These are phyloP conservation scores for Eospalax fontanierii DNA, from an alignment of 2,797 vertebrate species.

Conservation along the genomic window DNA sequence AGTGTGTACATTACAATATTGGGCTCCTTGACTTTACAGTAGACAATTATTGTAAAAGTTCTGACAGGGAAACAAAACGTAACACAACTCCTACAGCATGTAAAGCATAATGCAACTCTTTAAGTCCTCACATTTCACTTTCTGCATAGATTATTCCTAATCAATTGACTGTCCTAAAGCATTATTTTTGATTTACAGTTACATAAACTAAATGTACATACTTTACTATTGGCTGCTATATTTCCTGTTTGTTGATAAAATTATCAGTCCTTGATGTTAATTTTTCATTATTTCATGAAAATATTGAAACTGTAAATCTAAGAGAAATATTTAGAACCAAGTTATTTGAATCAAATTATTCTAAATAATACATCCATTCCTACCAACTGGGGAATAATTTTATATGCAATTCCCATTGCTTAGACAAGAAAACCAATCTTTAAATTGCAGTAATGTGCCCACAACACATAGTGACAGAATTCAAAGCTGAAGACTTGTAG, in stretches of 20 bases:
- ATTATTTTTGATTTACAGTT: neutral
- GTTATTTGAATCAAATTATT: slow-evolving; percentile 29
- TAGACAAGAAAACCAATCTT: slow-evolving; percentile 37
- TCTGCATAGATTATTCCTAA: neutral
- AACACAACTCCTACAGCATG: neutral
- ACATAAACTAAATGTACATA: neutral
- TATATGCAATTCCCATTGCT: slow-evolving; percentile 10
- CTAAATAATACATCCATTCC: slow-evolving; percentile 25
- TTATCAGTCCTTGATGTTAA: slow-evolving; percentile 26
- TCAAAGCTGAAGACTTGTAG: neutral
- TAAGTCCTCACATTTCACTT: no score
- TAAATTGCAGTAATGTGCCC: neutral
- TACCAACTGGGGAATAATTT: neutral
- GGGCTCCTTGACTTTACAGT: neutral
- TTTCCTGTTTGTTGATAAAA: neutral
- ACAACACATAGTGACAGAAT: neutral
- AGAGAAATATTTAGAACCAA: neutral
- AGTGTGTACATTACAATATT: neutral
- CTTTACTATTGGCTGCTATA: neutral
- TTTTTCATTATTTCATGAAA: slow-evolving; percentile 28
- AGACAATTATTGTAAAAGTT: slow-evolving; percentile 6
- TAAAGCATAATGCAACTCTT: neutral
- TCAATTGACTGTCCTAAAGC: neutral
- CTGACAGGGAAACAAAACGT: neutral
- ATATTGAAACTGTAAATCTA: neutral